A percentile compares a stretch with the other conserved stretches of the same genome.
Evolutionary conservation across 2,888 invertebrate species (phyloP).

Genomic region (Pemphredon lugubris): DNA sequence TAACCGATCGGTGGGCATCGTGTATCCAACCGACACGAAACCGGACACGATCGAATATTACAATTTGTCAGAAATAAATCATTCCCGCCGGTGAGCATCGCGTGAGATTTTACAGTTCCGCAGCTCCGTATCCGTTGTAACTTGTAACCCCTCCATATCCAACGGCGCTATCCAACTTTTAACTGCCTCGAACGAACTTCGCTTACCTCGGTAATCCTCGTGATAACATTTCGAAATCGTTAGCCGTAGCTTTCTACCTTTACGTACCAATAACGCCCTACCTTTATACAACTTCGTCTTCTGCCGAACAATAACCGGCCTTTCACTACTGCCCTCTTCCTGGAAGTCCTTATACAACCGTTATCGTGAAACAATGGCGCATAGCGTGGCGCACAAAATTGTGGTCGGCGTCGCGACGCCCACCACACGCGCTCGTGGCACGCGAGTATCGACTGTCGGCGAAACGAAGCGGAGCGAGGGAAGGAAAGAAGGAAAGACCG

Average conservation of each 20-base stretch:
- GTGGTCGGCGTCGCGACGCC: not conserved
- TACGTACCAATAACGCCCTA: slow-evolving; percentile 42
- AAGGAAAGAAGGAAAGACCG: not conserved
- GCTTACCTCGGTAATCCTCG: slow-evolving; percentile 29
- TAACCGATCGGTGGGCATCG: slow-evolving; percentile 28
- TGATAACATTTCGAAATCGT: slow-evolving; percentile 53
- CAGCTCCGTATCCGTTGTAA: slow-evolving; percentile 7
- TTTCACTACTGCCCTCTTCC: slow-evolving; percentile 33
- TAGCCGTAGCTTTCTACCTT: slow-evolving; percentile 22
- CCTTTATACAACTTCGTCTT: slow-evolving; percentile 34
- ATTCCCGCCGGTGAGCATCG: slow-evolving; percentile 38
- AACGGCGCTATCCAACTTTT: slow-evolving; percentile 55
- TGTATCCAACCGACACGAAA: slow-evolving; percentile 24
- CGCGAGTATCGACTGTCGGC: not conserved
- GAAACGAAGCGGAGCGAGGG: not conserved
- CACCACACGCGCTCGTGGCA: not conserved
- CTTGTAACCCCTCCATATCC: slow-evolving; percentile 12
- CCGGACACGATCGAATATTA: slow-evolving; percentile 19
- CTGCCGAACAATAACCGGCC: slow-evolving; percentile 33
- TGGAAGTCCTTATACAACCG: not conserved
- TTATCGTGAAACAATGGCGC: slow-evolving; percentile 14
- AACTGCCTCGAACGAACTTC: slow-evolving; percentile 59
- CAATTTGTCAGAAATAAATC: slow-evolving; percentile 53
- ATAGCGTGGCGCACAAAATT: slow-evolving; percentile 6
- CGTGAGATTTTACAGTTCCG: slow-evolving; percentile 45